Evolutionary conservation across 1,140 invertebrate species (phyloP).

Genomic region (Zeugodacus cucurbitae): DNA sequence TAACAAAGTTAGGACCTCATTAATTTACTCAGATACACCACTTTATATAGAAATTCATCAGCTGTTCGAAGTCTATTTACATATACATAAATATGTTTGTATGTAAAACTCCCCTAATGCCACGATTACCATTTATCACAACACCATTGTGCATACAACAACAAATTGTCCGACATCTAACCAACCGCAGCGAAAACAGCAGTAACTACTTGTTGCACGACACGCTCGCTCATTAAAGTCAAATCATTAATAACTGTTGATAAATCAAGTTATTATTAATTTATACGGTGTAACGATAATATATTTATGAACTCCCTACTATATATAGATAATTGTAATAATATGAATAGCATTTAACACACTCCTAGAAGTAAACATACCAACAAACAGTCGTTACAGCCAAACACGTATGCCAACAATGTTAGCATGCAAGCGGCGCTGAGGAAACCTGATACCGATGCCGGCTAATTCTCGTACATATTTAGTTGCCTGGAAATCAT

Average conservation of each 20-base stretch:
- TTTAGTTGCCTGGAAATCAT: background rate
- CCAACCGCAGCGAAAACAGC: background rate
- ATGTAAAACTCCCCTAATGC: background rate
- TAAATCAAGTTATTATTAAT: constrained; percentile 32
- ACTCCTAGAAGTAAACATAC: background rate
- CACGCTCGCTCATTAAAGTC: constrained; percentile 14
- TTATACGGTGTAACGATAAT: background rate
- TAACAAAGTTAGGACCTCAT: too few species aligned
- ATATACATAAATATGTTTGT: background rate
- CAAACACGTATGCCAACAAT: background rate
- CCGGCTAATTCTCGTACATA: background rate
- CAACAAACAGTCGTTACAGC: background rate
- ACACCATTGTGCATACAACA: background rate
- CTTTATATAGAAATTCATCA: too few species aligned
- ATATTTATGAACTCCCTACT: background rate
- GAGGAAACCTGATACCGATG: background rate
- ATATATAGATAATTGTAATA: background rate
- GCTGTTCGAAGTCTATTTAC: too few species aligned
- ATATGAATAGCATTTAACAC: background rate
- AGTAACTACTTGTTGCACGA: background rate
- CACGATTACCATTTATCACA: background rate
- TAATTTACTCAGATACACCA: too few species aligned
- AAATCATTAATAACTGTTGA: background rate
- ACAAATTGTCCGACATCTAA: background rate
- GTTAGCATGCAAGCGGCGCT: background rate